Evolutionary conservation across 2,113 vertebrate species (phyloP).

Genomic region (Nothobranchius furzeri): DNA sequence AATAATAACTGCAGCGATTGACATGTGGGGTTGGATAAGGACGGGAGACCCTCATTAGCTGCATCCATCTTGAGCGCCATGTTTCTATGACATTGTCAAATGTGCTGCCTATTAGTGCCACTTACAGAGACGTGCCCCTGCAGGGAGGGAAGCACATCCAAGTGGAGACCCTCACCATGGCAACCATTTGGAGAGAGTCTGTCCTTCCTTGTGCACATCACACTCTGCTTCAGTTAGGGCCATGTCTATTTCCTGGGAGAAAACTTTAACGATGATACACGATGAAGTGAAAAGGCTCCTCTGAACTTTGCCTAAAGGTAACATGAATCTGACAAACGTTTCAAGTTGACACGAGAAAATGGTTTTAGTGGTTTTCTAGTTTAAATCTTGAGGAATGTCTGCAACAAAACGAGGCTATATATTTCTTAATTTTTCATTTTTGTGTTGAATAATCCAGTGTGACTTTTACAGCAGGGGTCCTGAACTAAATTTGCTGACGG

Average conservation of each 20-base stretch:
- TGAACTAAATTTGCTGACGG: too few species aligned
- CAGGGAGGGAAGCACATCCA: constrained; percentile 39
- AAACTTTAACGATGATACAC: neutral
- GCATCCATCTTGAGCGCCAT: constrained; percentile 54
- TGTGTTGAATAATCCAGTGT: too few species aligned
- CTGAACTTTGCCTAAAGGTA: too few species aligned
- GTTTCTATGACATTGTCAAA: constrained; percentile 76
- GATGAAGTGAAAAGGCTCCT: neutral
- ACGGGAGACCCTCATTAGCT: constrained; percentile 68
- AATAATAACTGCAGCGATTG: constrained; percentile 72
- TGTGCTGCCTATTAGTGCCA: constrained; percentile 78
- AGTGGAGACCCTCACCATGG: constrained; percentile 39
- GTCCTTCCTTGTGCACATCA: constrained; percentile 28
- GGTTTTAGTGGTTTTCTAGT: too few species aligned
- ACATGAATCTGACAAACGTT: too few species aligned
- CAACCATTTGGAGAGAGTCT: constrained; percentile 48
- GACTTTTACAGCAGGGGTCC: too few species aligned
- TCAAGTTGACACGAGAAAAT: too few species aligned
- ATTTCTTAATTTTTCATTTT: too few species aligned
- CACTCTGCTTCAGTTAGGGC: constrained; percentile 13
- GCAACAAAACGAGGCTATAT: too few species aligned
- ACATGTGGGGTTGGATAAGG: constrained; percentile 54
- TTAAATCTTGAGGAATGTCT: too few species aligned
- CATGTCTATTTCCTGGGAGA: constrained; percentile 30
- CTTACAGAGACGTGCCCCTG: constrained; percentile 62